Evolutionary conservation across 2,888 invertebrate genomes (phyloP), one percentile per base, ranked within the genome.

Genomic region (Erannis defoliaria): DNA sequence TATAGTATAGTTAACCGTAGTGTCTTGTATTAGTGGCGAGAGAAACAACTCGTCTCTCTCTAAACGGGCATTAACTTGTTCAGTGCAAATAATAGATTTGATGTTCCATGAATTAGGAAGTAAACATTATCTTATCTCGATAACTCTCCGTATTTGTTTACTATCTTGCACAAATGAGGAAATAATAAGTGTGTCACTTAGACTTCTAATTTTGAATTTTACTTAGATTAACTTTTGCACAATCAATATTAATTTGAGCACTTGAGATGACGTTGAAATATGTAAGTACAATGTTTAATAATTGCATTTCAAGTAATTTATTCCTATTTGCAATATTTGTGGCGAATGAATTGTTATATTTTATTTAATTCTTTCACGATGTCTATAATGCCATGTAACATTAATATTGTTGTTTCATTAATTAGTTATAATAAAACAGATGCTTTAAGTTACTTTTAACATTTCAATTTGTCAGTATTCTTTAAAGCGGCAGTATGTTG

Each of bases 401-500:
- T 73, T 80, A 78, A 79, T 79, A 82, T 88, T 86, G 86, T 89
- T 88, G 84, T 89, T 87, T 87, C 82, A 72, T 50, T 46, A 16
- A 51, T 86, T 89, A 87, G 84, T 85, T 86, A 76, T 88, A 86
- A 84, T 80, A 76, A 60, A 62, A 78, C 72, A 81, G 80, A 89
- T 89, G 89, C 89, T 92, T 90, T 90, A 91, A 89, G 42, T 82
- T 81, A 81, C 85, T 82, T 83, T 80, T 86, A 83, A 86, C 79
- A 78, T 83, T 88, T 86, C 76, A 75, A 82, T 86, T 80, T 68
- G 86, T 88, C 90, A 92, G 90, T 92, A 92, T 91, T 91, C 75
- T 85, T 70, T 70, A 64, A 45, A 50, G 56, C 59, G 54, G 50
- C 50, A 51, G 55, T 60, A 16, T 49, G 26, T 46, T 43, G 53